A percentile compares a stretch with the other conserved stretches of the same genome.
These are phyloP conservation scores for Chaenodraco wilsoni DNA, from an alignment of 2,797 vertebrate genomes.

Conservation along the genomic window DNA sequence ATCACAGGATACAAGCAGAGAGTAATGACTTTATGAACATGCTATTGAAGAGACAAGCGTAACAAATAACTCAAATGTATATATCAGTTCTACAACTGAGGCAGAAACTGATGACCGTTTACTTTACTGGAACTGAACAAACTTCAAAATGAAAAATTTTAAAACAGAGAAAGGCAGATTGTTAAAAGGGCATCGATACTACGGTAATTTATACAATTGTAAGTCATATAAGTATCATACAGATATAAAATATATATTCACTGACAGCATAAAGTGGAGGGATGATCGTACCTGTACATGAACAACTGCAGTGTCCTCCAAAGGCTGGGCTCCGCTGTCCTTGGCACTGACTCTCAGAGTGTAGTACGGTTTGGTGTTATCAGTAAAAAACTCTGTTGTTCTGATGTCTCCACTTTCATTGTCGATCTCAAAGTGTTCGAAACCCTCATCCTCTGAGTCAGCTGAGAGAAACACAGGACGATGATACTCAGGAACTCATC, in stretches of 20 bases:
- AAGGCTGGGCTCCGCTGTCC: constrained; percentile 83
- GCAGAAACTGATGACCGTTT: too few species aligned
- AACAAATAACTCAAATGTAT: too few species aligned
- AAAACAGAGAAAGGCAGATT: too few species aligned
- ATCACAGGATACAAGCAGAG: too few species aligned
- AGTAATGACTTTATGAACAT: too few species aligned
- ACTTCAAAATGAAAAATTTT: too few species aligned
- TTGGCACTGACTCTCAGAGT: constrained; percentile 83
- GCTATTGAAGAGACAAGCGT: too few species aligned
- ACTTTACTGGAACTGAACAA: too few species aligned
- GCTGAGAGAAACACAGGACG: constrained; percentile 1
- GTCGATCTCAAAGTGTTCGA: constrained; percentile 88
- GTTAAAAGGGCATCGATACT: too few species aligned
- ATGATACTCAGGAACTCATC: neutral
- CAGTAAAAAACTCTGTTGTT: constrained; percentile 80
- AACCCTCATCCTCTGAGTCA: constrained; percentile 62
- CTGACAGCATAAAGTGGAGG: neutral
- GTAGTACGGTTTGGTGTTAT: constrained; percentile 76
- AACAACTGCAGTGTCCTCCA: constrained; percentile 83
- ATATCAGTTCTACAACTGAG: too few species aligned
- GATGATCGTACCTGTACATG: constrained; percentile 85
- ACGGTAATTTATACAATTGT: too few species aligned
- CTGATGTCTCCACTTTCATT: constrained; percentile 87
- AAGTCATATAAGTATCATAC: too few species aligned
- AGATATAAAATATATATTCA: neutral